Evolutionary conservation across 1,140 invertebrate genomes (phyloP), one percentile per base, ranked within the genome.

Genomic region (Cryptotermes secundus): DNA sequence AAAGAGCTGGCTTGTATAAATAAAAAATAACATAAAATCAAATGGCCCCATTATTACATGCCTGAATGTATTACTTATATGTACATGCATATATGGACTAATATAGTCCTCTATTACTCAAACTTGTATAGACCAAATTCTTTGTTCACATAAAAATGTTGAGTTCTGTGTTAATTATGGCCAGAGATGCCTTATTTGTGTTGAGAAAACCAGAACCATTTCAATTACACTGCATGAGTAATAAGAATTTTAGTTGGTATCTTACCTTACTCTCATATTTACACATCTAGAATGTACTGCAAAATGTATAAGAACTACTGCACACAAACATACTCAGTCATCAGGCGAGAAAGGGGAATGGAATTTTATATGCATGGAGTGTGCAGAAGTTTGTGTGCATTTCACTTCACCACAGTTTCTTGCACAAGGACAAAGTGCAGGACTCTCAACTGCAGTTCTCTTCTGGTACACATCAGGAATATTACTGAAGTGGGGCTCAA

Each of bases 221-320:
- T 59, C 6, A 72, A 72, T 72, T 72, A 72, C 14, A n/a, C 31
- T 72, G 45, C 4, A 49, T 49, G 59, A 72, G 3, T 72, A 72
- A 72, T n/a, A 72, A 26, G 59, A 31, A 72, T 72, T 72, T 72
- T 72, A 72, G 59, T 19, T 22, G 24, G 6, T 19, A 22, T 59
- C 24, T 59, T 59, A 24, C 24, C 53, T 59, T 4, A 7, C 24
- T n/a, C 26, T 72, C 38, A n/a, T 72, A 72, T 9, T 72, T 72
- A 72, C 26, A 72, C 26, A 31, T n/a, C 26, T 72, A 72, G 10
- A 72, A 1, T 72, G 2, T 72, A 31, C n/a, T 72, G 59, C 26
- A 72, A 72, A 72, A 72, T 72, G 59, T 72, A 72, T 16, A 31
- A n/a, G n/a, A n/a, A 72, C 59, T 72, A 72, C 59, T 72, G 59